These are phyloP conservation scores for Tetragonula carbonaria DNA, from an alignment of 2,888 invertebrate genomes.

Conservation along the genomic window DNA sequence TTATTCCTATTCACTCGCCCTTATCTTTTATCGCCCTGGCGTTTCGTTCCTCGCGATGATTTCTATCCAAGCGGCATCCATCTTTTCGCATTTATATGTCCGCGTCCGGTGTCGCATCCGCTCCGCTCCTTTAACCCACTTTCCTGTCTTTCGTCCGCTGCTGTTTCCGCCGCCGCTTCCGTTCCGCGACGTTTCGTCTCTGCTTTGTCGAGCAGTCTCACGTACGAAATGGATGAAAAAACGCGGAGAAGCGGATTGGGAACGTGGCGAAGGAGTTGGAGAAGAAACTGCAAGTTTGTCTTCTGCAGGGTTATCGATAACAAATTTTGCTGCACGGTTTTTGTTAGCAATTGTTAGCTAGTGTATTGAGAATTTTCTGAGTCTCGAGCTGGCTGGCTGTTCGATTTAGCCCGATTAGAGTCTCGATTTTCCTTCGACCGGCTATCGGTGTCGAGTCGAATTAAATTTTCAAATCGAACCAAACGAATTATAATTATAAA, in stretches of 20 bases:
- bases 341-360: too few relatives aligned
- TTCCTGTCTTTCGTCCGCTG: neutral
- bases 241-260: neutral
- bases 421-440: too few relatives aligned
- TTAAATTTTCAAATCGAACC: too few relatives aligned
- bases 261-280: neutral
- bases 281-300: neutral
- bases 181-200: neutral
- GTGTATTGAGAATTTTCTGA: too few relatives aligned
- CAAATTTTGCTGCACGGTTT: too few relatives aligned
- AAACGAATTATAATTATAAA: too few relatives aligned
- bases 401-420: too few relatives aligned
- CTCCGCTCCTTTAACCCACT: slow-evolving; percentile 34
- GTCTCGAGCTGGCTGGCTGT: too few relatives aligned
- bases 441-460: too few relatives aligned
- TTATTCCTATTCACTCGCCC: slow-evolving; percentile 1
- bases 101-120: slow-evolving; percentile 20
- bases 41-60: neutral
- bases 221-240: neutral
- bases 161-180: neutral
- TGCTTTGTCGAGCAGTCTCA: neutral
- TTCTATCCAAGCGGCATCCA: neutral
- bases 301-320: neutral
- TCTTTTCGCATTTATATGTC: slow-evolving; percentile 35
- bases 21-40: slow-evolving; percentile 52